Conservation (phyloP, 2,113 vertebrate genomes). For the Anthoscopus minutus region DNA sequence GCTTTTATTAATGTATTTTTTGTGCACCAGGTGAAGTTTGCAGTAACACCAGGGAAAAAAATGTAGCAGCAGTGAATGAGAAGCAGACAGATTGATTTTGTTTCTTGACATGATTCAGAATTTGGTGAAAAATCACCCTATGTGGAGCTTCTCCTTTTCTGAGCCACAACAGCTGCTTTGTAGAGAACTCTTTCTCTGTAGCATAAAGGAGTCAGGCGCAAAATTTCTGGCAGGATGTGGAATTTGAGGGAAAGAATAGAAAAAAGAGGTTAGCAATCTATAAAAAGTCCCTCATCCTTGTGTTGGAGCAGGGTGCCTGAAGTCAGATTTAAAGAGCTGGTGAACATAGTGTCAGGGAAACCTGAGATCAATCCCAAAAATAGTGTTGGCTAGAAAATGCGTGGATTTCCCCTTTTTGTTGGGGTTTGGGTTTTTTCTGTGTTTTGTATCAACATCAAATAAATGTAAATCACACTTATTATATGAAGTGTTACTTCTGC, state of each 20-base stretch:
- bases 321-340: not conserved
- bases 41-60: not conserved
- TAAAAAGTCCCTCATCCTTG: not conserved
- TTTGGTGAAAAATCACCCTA: not conserved
- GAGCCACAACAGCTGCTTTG: accelerated
- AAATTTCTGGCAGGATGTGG: not conserved
- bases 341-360: not conserved
- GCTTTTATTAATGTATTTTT: constrained; percentile 50
- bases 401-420: not conserved
- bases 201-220: not conserved
- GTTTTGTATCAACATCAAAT: not conserved
- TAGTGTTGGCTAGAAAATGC: not conserved
- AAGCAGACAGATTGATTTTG: constrained; percentile 18
- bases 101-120: constrained; percentile 5
- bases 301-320: not conserved
- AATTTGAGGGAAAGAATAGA: not conserved
- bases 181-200: not conserved
- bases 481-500: not conserved
- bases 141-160: not conserved
- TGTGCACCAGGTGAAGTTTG: not conserved
- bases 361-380: not conserved
- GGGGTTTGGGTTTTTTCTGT: not conserved
- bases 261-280: not conserved
- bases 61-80: not conserved
- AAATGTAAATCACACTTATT: not conserved